Base-by-base conservation (phyloP, 2,113 vertebrate species). In the Hippopotamus amphibius region DNA sequence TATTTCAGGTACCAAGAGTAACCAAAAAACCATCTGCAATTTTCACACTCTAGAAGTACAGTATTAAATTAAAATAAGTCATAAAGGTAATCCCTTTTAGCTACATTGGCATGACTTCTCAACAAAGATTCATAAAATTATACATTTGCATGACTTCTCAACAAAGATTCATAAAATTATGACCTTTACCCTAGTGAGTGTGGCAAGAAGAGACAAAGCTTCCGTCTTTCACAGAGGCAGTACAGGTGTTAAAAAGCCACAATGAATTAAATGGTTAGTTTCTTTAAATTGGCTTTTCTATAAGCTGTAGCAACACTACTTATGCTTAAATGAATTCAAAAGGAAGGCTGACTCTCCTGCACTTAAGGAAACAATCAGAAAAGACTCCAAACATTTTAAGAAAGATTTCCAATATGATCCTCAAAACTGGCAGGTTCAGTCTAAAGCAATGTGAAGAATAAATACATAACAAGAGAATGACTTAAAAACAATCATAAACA, bases 341-440 rank as follows among this genome's bases (percentile, higher is more conserved):
- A 89, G 37, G 30, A 92, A 82, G 69, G 55, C 37, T 76, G 86
- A 83, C 30, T 83, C 93, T 77, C 53, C 53, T 66, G 26, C 3
- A 81, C 86, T 87, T 82, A 48, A 88, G 88, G 16, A 21, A 96
- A 88, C 50, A 84, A 96, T 53, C 53, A 84, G 65, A 96, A 93
- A 85, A 76, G 12, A 94, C 50, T 82, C 15, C 53, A 88, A 79
- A 89, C 76, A 55, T 71, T 88, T 96, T 24, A 86, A 69, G 72
- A 61, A 95, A 95, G 19, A n/a, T 66, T 95, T 95, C 50, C 50
- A 66, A 66, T 83, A 53, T 77, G 26, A 71, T 92, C 72, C 33
- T 94, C 69, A 83, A 88, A 88, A 88, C 37, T 79, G 69, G 53
- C 21, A 57, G 30, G 37, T 59, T 95, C 85, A 53, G 19, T 93